These are phyloP conservation scores for Nannospalax galili DNA, from an alignment of 2,113 vertebrate genomes.

Conservation along the genomic window DNA sequence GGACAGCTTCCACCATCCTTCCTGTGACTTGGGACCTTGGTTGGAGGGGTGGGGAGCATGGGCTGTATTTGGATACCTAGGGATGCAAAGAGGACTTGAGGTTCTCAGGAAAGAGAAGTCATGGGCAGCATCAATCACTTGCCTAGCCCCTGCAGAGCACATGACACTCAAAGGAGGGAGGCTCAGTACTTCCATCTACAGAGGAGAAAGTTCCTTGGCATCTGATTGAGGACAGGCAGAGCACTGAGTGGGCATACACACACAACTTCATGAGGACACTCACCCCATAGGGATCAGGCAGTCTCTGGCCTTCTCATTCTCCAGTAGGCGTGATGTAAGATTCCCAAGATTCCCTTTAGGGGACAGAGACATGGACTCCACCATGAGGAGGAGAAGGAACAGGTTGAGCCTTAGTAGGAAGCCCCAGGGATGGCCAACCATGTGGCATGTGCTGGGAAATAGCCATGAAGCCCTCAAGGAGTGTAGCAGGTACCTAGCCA, in stretches of 20 bases:
- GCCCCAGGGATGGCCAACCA: background rate
- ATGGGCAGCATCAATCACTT: no score
- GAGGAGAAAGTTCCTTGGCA: background rate
- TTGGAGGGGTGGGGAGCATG: background rate
- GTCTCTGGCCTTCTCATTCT: slow-evolving; percentile 91
- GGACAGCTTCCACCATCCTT: background rate
- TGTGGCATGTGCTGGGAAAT: background rate
- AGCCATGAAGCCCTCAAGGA: background rate
- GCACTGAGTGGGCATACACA: background rate
- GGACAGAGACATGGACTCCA: slow-evolving; percentile 93
- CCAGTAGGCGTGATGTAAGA: slow-evolving; percentile 88
- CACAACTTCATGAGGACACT: slow-evolving; percentile 22
- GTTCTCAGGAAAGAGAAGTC: background rate
- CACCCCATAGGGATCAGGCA: slow-evolving; percentile 93
- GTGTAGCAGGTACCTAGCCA: background rate
- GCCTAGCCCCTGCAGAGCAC: slow-evolving; percentile 25
- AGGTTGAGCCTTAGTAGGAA: no score
- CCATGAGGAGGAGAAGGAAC: slow-evolving; percentile 80
- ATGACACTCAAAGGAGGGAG: slow-evolving; percentile 1
- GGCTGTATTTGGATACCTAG: background rate
- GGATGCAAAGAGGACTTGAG: background rate
- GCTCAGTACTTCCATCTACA: background rate
- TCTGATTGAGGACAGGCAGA: background rate
- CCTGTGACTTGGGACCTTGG: background rate
- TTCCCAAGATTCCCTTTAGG: slow-evolving; percentile 87